phyloP scores from a whole-genome alignment of 2,888 invertebrate genomes.

The Neoascia interrupta region DNA sequence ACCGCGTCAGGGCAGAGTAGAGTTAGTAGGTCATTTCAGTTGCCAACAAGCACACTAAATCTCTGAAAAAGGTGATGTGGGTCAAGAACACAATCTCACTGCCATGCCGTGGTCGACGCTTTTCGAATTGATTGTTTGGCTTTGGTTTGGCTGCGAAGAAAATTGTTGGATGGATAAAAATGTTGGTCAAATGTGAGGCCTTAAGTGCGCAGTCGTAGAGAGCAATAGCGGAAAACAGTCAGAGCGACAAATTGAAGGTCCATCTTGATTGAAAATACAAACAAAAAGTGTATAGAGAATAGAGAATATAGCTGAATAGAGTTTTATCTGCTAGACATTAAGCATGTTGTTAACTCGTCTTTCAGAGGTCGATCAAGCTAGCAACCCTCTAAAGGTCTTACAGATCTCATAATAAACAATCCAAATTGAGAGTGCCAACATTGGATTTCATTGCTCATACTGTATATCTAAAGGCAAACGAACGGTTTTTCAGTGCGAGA shows the following conservation, averaged over 20 bases:
- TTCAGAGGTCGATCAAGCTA: no score
- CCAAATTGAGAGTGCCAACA: no score
- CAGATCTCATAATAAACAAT: no score
- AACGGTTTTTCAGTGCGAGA: no score
- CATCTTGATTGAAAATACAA: not conserved
- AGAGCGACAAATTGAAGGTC: constrained; percentile 42
- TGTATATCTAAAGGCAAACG: no score
- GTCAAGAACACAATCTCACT: constrained; percentile 64
- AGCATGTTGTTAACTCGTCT: no score
- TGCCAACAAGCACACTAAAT: constrained; percentile 48
- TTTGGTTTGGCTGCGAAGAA: constrained; percentile 19
- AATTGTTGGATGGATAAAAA: not conserved
- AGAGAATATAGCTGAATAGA: no score
- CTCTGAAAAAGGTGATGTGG: constrained; percentile 51
- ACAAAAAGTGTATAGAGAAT: no score
- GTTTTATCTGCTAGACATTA: no score
- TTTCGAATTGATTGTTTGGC: constrained; percentile 52
- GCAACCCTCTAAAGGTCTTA: no score
- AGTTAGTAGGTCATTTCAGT: constrained; percentile 45
- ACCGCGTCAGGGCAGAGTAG: not conserved
- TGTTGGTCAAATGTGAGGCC: not conserved
- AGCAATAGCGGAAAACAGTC: constrained; percentile 23
- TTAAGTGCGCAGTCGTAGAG: constrained; percentile 2
- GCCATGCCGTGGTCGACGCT: constrained; percentile 16
- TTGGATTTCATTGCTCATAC: no score